A percentile compares a stretch with the other conserved stretches of the same genome.
phyloP scores from a whole-genome alignment of 2,888 invertebrate species.

The Hofmannophila pseudospretella region DNA sequence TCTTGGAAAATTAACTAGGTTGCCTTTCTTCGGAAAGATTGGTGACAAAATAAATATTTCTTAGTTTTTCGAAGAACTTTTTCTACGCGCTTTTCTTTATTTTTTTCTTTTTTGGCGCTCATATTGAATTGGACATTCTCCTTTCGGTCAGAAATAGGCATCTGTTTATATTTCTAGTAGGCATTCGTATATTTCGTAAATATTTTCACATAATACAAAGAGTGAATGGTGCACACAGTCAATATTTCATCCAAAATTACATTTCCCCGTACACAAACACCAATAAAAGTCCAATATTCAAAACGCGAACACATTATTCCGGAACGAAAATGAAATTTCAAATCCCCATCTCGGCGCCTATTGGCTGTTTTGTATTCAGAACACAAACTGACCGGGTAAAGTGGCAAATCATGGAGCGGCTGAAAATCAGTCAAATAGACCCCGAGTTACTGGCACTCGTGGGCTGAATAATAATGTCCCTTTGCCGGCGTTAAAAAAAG shows the following conservation, averaged over 20 bases:
- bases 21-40: no score
- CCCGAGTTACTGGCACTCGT: conserved; percentile 58
- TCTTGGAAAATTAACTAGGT: no score
- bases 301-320: conserved; percentile 56
- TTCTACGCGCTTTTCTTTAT: no score
- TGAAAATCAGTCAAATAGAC: conserved; percentile 78
- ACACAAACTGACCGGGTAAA: conserved; percentile 69
- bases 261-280: neutral
- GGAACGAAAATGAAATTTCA: conserved; percentile 68
- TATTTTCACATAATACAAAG: neutral
- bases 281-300: conserved; percentile 53
- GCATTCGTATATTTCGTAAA: no score
- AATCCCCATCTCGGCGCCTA: conserved; percentile 40
- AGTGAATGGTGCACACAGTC: no score
- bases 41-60: no score
- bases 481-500: conserved; percentile 35
- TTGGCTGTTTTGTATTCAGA: conserved; percentile 65
- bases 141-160: no score
- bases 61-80: no score
- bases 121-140: no score
- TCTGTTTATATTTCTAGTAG: no score
- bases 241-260: conserved; percentile 6
- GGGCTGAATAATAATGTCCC: conserved; percentile 52
- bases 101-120: no score
- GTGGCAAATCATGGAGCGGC: conserved; percentile 76